A percentile compares a stretch with the other conserved stretches of the same genome.
phyloP scores from a whole-genome alignment of 1,140 invertebrate species.

The Grapholita molesta region DNA sequence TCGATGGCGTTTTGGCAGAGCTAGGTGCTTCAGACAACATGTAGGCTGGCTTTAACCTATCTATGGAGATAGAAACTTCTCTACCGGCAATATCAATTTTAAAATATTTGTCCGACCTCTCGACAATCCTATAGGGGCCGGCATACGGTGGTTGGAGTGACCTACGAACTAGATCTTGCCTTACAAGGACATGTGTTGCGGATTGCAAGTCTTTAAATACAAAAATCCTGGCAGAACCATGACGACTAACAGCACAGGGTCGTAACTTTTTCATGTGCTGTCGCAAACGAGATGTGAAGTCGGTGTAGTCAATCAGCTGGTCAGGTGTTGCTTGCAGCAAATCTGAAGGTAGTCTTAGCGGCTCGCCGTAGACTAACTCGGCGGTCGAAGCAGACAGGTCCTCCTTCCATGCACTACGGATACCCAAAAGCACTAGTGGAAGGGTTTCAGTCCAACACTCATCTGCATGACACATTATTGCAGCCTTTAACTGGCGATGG shows the following conservation, averaged over 20 bases:
- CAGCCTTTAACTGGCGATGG: slow-evolving; percentile 30
- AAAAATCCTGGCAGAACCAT: not conserved
- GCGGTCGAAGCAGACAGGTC: too few species aligned
- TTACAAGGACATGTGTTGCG: not conserved
- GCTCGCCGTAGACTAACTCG: too few species aligned
- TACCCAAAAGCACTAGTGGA: too few species aligned
- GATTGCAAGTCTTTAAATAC: slow-evolving; percentile 1
- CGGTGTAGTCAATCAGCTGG: not conserved
- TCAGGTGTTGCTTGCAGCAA: too few species aligned
- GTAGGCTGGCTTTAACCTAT: slow-evolving; percentile 49
- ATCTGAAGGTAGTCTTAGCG: too few species aligned
- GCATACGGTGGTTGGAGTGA: slow-evolving; percentile 70
- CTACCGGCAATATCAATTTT: slow-evolving; percentile 1
- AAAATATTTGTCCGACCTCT: slow-evolving; percentile 37
- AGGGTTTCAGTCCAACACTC: slow-evolving; percentile 42
- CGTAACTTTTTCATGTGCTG: not conserved
- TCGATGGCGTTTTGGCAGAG: too few species aligned
- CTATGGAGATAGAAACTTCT: not conserved
- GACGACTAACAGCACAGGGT: not conserved
- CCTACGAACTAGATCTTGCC: slow-evolving; percentile 64
- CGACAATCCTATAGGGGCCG: slow-evolving; percentile 70
- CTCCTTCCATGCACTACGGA: too few species aligned
- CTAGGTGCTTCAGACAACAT: too few species aligned
- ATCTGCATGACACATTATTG: slow-evolving; percentile 48
- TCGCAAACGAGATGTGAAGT: not conserved